Evolutionary conservation across 2,113 vertebrate genomes (phyloP), one percentile per base, ranked within the genome.

Genomic region (Marmota flaviventris): DNA sequence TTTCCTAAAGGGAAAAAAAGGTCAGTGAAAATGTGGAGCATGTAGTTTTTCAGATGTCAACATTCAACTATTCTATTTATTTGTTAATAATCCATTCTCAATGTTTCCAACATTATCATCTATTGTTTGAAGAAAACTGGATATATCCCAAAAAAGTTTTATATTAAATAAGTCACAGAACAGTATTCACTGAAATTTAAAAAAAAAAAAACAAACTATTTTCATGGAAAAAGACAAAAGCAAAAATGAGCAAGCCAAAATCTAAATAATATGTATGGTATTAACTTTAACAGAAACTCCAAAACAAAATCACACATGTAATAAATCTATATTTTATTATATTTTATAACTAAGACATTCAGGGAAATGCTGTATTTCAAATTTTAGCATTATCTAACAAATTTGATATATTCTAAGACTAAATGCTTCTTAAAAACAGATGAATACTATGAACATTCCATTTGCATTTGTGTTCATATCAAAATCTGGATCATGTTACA

Each of bases 401-500:
- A 93, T 25, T n/a, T 67, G 14, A 8, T 42, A 83, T 69, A 27
- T 22, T 56, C 17, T 87, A 61, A 37, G 20, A 82, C 37, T 48
- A 84, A 20, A 88, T 75, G 63, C 20, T 87, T 79, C 83, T 91
- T 13, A 65, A 53, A 51, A 65, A 53, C 32, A 85, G 10, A 95
- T 84, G 29, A 95, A 48, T 8, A 32, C 27, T 27, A 73, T n/a
- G 45, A 90, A 93, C 6, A 56, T 75, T 45, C 29, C 7, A 70
- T 85, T 86, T 92, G 63, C 42, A 75, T 32, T 75, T 37, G 37
- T 53, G 56, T 29, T 83, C 65, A 1, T 67, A 73, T 20, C 53
- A 78, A 84, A 92, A 81, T 78, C 39, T 58, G 45, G 29, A 22
- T 69, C 91, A 56, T 87, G 88, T 32, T 94, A 85, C 12, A 85